phyloP scores from a whole-genome alignment of 2,888 invertebrate species.

The Adelognathus sp. region DNA sequence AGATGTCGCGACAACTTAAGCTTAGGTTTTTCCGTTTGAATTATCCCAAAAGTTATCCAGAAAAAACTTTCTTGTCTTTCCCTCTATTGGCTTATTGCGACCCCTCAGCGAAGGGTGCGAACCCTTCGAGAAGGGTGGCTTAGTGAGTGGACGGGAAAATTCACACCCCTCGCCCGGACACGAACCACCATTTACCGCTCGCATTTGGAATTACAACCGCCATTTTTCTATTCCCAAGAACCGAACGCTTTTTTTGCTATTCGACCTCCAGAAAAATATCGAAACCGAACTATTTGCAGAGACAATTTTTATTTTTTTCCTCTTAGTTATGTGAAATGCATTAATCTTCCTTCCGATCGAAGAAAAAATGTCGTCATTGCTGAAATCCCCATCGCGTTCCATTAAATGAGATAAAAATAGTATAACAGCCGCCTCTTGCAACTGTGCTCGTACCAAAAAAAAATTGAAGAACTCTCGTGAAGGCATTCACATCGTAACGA shows the following conservation, averaged over 20 bases:
- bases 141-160: slow-evolving; percentile 23
- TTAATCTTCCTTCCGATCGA: neutral
- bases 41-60: slow-evolving; percentile 6
- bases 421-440: neutral
- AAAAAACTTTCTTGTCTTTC: slow-evolving; percentile 12
- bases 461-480: neutral
- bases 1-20: neutral
- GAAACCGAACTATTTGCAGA: neutral
- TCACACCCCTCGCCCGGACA: slow-evolving; percentile 27
- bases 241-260: neutral
- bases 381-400: neutral
- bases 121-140: slow-evolving; percentile 20
- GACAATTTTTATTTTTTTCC: neutral
- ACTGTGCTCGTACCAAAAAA: neutral
- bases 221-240: slow-evolving; percentile 57
- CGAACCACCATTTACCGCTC: slow-evolving; percentile 34
- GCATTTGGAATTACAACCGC: slow-evolving; percentile 40
- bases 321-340: neutral
- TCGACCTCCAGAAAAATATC: neutral
- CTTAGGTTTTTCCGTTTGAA: neutral
- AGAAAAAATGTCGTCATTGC: neutral
- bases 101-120: neutral
- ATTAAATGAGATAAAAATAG: neutral
- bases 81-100: neutral
- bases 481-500: neutral